Percentiles rank a stretch among this genome's conserved stretches.
phyloP scores from a whole-genome alignment of 2,888 invertebrate genomes.

The Hirtodrosophila duncani region DNA sequence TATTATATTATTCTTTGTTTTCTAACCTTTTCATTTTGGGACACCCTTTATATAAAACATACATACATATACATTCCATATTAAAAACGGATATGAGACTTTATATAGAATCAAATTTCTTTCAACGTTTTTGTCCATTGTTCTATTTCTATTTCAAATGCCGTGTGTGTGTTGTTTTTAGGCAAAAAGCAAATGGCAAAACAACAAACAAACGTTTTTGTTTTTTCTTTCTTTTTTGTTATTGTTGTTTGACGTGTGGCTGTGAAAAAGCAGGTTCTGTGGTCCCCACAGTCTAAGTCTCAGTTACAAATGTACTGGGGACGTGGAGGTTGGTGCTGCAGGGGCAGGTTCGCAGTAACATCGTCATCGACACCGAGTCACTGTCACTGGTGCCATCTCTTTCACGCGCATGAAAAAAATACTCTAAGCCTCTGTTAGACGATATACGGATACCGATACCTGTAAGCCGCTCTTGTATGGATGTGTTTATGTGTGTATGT shows the following conservation, averaged over 20 bases:
- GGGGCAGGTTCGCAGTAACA: slow-evolving; percentile 50
- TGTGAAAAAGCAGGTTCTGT: too few relatives aligned
- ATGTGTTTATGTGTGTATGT: slow-evolving; percentile 17
- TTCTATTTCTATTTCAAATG: slow-evolving; percentile 50
- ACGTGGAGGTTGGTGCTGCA: background rate
- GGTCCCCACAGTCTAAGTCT: too few relatives aligned
- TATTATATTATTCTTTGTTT: too few relatives aligned
- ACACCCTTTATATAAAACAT: too few relatives aligned
- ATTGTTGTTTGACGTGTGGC: slow-evolving; percentile 19
- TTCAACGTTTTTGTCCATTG: slow-evolving; percentile 11
- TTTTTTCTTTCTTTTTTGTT: slow-evolving; percentile 26
- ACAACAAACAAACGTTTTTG: slow-evolving; percentile 48
- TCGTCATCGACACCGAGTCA: slow-evolving; percentile 57
- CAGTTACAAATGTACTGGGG: slow-evolving; percentile 44
- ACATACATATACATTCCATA: too few relatives aligned
- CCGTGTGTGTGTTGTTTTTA: too few relatives aligned
- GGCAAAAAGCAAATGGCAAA: slow-evolving; percentile 54
- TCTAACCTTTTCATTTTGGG: too few relatives aligned
- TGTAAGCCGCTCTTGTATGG: slow-evolving; percentile 3
- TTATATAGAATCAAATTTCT: too few relatives aligned
- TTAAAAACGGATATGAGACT: too few relatives aligned
- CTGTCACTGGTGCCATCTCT: slow-evolving; percentile 47
- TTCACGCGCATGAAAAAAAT: slow-evolving; percentile 63
- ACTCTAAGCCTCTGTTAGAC: too few relatives aligned
- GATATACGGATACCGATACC: slow-evolving; percentile 40